Evolutionary conservation across 2,113 vertebrate species (phyloP).

Genomic region (Crotalus horridus): DNA sequence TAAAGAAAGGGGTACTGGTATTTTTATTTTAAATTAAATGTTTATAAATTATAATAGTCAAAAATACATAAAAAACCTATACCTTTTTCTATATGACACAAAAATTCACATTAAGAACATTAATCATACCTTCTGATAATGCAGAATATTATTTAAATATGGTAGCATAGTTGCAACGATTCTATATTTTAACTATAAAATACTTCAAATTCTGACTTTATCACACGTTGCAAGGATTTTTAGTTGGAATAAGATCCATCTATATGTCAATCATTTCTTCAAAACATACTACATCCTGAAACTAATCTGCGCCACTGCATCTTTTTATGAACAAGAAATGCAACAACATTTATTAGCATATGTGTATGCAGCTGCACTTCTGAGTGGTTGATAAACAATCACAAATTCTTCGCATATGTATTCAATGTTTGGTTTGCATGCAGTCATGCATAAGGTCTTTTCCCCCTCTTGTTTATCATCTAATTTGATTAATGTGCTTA

Average conservation of each 20-base stretch:
- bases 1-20: not conserved
- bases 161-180: not conserved
- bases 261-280: not conserved
- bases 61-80: not conserved
- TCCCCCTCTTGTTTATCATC: not conserved
- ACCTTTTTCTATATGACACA: not conserved
- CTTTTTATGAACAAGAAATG: constrained; percentile 35
- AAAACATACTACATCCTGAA: constrained; percentile 15
- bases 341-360: constrained; percentile 28
- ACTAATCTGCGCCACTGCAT: constrained; percentile 32
- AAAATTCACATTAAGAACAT: not conserved
- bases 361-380: constrained; percentile 20
- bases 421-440: constrained; percentile 9
- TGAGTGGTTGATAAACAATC: constrained; percentile 40
- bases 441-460: not conserved
- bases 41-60: not conserved
- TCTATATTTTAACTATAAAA: not conserved
- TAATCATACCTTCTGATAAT: not conserved
- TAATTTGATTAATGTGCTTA: not conserved
- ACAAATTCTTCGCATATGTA: constrained; percentile 48
- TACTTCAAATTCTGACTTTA: not conserved
- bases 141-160: not conserved
- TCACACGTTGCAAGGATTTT: not conserved
- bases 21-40: not conserved
- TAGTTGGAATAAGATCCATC: not conserved